A percentile compares a stretch with the other conserved stretches of the same genome.
Evolutionary conservation across 2,888 invertebrate species (phyloP).

Genomic region (Lucinisca nassula): DNA sequence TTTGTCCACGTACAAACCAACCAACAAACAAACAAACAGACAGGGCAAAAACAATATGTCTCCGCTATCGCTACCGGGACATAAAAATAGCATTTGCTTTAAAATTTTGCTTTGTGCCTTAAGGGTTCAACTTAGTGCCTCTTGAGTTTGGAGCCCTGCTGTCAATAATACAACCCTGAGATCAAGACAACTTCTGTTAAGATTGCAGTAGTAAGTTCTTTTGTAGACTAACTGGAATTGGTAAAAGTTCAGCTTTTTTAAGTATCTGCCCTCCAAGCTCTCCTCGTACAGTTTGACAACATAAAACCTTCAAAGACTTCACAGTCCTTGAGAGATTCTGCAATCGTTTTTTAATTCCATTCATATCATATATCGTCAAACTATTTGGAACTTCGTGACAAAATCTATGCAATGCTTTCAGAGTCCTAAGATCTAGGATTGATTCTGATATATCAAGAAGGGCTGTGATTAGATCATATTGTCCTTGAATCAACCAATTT

Average conservation of each 20-base stretch:
- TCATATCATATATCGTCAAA: background rate
- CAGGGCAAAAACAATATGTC: too few species aligned
- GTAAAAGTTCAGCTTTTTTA: slow-evolving; percentile 46
- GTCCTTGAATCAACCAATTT: background rate
- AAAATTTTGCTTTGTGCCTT: too few species aligned
- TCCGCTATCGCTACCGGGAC: too few species aligned
- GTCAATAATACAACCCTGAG: too few species aligned
- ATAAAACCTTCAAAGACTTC: slow-evolving; percentile 63
- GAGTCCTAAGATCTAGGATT: background rate
- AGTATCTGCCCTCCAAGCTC: slow-evolving; percentile 71
- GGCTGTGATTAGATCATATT: background rate
- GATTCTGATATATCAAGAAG: slow-evolving; percentile 3
- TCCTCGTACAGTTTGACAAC: slow-evolving; percentile 69
- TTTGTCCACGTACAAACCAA: too few species aligned
- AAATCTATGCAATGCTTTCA: background rate
- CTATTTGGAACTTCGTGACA: background rate
- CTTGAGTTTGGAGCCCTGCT: too few species aligned
- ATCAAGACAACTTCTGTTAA: too few species aligned
- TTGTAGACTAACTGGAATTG: background rate
- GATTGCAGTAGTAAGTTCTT: background rate
- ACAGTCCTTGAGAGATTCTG: slow-evolving; percentile 21
- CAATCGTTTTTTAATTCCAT: background rate
- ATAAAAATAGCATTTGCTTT: too few species aligned
- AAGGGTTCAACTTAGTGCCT: too few species aligned
- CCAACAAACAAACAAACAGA: too few species aligned